Conservation (phyloP, 2,113 vertebrate species). For the Erpornis zantholeuca region DNA sequence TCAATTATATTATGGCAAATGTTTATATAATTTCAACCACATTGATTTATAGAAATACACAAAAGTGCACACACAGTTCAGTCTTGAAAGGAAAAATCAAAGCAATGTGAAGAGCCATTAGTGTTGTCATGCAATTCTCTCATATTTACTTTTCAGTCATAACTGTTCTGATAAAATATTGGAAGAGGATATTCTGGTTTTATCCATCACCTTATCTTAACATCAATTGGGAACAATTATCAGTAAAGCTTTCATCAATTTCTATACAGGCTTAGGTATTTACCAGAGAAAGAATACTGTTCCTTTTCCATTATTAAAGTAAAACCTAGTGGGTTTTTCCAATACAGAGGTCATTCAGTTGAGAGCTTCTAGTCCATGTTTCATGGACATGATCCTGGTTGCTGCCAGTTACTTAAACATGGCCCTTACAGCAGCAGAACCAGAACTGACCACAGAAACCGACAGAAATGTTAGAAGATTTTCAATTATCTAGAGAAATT, state of each 20-base stretch:
- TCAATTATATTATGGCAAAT: not conserved
- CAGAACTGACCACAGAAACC: not conserved
- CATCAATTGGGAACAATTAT: conserved; percentile 44
- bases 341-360: not conserved
- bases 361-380: not conserved
- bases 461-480: not conserved
- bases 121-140: not conserved
- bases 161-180: conserved; percentile 2
- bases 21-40: not conserved
- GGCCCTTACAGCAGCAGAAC: not conserved
- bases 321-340: not conserved
- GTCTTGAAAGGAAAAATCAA: not conserved
- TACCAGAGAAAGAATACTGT: not conserved
- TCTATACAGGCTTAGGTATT: conserved; percentile 17
- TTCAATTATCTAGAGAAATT: not conserved
- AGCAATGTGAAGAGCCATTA: not conserved
- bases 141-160: not conserved
- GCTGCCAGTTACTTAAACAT: not conserved
- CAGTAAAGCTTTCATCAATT: conserved; percentile 20
- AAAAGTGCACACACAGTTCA: not conserved
- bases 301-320: conserved; percentile 21
- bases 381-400: not conserved
- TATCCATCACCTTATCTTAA: conserved; percentile 15
- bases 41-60: not conserved
- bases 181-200: not conserved